These are phyloP conservation scores for Delia radicum DNA, from an alignment of 1,140 invertebrate species.

Conservation along the genomic window DNA sequence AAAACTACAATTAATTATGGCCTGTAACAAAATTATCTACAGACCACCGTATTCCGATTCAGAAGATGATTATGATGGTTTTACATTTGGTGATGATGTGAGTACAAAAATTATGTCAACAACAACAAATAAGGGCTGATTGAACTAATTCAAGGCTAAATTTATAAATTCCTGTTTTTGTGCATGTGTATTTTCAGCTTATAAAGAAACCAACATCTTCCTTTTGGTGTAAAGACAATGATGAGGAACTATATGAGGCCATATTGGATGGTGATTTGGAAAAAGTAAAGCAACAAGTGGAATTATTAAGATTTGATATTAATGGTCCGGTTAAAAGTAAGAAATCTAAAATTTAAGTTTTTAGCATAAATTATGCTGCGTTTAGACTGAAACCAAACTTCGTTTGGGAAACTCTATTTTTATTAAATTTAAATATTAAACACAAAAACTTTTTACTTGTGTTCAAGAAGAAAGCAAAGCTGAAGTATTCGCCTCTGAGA, in stretches of 20 bases:
- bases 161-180: not conserved
- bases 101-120: not conserved
- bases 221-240: conserved; percentile 1
- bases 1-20: conserved; percentile 2
- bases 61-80: conserved; percentile 49
- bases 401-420: too few species aligned
- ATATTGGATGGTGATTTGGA: conserved; percentile 29
- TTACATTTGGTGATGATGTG: conserved; percentile 39
- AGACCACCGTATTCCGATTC: conserved; percentile 41
- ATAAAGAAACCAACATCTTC: not conserved
- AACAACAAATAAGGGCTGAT: not conserved
- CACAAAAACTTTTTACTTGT: too few species aligned
- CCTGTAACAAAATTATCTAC: conserved; percentile 24
- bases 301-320: conserved; percentile 29
- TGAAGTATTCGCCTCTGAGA: too few species aligned
- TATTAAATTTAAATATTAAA: too few species aligned
- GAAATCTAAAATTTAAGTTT: not conserved
- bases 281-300: conserved; percentile 34
- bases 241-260: conserved; percentile 35
- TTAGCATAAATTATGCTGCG: too few species aligned
- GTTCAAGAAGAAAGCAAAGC: too few species aligned
- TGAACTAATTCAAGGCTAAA: not conserved
- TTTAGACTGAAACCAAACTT: too few species aligned
- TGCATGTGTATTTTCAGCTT: not conserved
- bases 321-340: conserved; percentile 29